Conservation (phyloP, 2,797 vertebrate species). For the Sciurus carolinensis region DNA sequence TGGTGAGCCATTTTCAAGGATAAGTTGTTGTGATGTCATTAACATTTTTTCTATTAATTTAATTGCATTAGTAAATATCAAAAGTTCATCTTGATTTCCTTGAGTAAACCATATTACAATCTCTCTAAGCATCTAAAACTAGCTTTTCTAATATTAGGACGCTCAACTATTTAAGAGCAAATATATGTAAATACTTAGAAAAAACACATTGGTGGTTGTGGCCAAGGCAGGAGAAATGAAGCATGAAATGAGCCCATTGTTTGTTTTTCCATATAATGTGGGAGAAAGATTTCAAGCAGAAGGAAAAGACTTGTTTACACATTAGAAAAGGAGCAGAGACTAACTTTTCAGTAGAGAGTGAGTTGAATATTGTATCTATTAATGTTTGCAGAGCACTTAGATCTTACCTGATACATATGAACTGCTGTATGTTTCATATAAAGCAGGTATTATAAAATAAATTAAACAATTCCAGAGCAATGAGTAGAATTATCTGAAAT, state of each 20-base stretch:
- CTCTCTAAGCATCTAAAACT: not conserved
- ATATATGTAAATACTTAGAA: not conserved
- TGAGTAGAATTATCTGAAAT: not conserved
- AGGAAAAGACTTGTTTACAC: not conserved
- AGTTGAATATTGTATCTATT: not conserved
- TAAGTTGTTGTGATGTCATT: not conserved
- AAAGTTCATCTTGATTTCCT: not conserved
- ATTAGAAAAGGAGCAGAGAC: not conserved
- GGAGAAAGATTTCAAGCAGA: not conserved
- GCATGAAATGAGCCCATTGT: not conserved
- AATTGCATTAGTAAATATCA: not conserved
- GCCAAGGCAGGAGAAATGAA: not conserved
- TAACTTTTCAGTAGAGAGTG: not conserved
- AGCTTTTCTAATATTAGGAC: not conserved
- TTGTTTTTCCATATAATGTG: not conserved
- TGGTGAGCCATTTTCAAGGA: not conserved
- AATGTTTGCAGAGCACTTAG: not conserved
- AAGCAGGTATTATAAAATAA: not conserved
- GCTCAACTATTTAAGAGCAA: not conserved
- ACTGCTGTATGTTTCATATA: not conserved
- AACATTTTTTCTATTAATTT: slow-evolving; percentile 12
- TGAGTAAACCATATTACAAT: not conserved
- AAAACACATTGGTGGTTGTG: not conserved
- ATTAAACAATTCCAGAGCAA: not conserved
- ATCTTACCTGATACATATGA: not conserved